phyloP scores from a whole-genome alignment of 2,888 invertebrate genomes.

The Sphinx pinastri region DNA sequence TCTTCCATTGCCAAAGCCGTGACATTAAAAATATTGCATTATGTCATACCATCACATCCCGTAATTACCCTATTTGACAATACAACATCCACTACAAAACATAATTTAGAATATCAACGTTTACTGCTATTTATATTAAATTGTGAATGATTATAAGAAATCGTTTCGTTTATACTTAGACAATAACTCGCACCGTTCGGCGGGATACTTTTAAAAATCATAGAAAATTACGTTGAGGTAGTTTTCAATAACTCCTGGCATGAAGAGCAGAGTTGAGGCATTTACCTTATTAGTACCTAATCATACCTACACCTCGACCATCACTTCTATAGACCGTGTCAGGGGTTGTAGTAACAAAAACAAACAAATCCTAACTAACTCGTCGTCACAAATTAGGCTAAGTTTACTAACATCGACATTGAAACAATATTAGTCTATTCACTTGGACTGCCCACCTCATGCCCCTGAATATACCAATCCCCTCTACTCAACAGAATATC shows the following conservation, averaged over 20 bases:
- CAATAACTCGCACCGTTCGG: constrained; percentile 60
- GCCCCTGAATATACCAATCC: constrained; percentile 6
- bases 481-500: not conserved
- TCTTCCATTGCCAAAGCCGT: constrained; percentile 9
- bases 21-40: constrained; percentile 21
- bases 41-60: not conserved
- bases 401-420: not conserved
- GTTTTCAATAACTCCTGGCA: constrained; percentile 9
- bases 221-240: constrained; percentile 4
- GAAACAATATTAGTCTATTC: too few species aligned
- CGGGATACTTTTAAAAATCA: constrained; percentile 59
- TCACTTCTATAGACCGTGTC: constrained; percentile 9
- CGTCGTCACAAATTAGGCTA: constrained; percentile 19
- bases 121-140: constrained; percentile 41
- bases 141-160: constrained; percentile 28
- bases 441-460: too few species aligned
- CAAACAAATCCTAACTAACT: not conserved
- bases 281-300: not conserved
- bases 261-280: constrained; percentile 2
- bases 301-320: not conserved
- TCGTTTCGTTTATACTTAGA: constrained; percentile 47
- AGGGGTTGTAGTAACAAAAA: constrained; percentile 5
- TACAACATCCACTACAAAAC: constrained; percentile 78
- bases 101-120: constrained; percentile 66
- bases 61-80: constrained; percentile 47